These are phyloP conservation scores for Drosophila neotestacea DNA, from an alignment of 2,888 invertebrate genomes.

Conservation along the genomic window DNA sequence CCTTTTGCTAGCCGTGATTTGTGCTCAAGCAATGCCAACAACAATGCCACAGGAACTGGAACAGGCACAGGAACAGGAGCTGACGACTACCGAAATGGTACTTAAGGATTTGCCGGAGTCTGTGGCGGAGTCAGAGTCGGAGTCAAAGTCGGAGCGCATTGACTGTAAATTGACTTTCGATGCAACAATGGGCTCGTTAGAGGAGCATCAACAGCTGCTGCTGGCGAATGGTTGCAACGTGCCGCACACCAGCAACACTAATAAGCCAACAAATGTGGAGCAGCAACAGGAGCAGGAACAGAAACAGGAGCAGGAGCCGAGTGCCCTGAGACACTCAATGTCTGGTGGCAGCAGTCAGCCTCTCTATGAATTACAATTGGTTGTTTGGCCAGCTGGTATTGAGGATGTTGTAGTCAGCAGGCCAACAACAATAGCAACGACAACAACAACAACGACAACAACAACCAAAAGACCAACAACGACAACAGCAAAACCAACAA, in stretches of 20 bases:
- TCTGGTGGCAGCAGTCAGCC: constrained; percentile 61
- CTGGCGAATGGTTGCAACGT: constrained; percentile 52
- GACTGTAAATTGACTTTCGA: constrained; percentile 78
- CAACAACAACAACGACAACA: constrained; percentile 15
- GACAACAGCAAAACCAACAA: constrained; percentile 4
- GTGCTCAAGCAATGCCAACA: constrained; percentile 40
- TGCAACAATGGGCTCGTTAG: constrained; percentile 80
- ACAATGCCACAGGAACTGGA: constrained; percentile 16
- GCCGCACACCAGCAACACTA: constrained; percentile 44
- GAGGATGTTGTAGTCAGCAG: constrained; percentile 47
- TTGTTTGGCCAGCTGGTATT: constrained; percentile 78
- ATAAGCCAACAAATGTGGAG: constrained; percentile 64
- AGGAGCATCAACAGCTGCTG: constrained; percentile 41
- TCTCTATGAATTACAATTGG: constrained; percentile 80
- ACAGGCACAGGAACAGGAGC: constrained; percentile 12
- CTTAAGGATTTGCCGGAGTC: constrained; percentile 10
- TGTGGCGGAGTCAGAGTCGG: neutral
- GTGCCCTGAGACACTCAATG: constrained; percentile 38
- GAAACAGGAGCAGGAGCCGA: constrained; percentile 17
- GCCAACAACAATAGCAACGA: constrained; percentile 21
- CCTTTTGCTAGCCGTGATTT: constrained; percentile 56
- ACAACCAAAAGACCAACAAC: constrained; percentile 10
- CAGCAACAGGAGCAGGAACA: constrained; percentile 21
- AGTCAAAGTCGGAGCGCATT: constrained; percentile 42
- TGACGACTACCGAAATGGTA: constrained; percentile 21